These are phyloP conservation scores for Byasa hedistus DNA, from an alignment of 2,888 invertebrate species.

Conservation along the genomic window DNA sequence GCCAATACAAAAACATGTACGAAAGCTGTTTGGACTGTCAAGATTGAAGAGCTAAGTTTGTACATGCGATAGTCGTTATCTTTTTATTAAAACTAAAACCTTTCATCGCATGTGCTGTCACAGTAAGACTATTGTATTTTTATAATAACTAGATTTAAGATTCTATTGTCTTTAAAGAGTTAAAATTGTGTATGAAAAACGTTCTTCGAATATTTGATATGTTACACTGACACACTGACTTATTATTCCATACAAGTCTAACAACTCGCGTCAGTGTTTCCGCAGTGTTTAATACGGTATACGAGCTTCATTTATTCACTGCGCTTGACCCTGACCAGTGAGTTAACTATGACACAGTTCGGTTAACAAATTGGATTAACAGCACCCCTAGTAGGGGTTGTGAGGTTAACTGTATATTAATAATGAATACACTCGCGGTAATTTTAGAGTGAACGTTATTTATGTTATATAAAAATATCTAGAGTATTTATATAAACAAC, in stretches of 20 bases:
- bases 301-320: constrained; percentile 12
- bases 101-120: too few relatives aligned
- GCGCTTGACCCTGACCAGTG: constrained; percentile 9
- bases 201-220: neutral
- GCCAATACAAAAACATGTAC: neutral
- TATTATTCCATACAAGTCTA: neutral
- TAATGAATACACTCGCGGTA: neutral
- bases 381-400: constrained; percentile 3
- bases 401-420: neutral
- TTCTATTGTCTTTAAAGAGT: neutral
- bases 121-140: too few relatives aligned
- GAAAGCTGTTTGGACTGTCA: neutral
- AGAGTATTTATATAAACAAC: too few relatives aligned
- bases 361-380: constrained; percentile 9
- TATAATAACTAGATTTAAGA: too few relatives aligned
- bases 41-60: neutral
- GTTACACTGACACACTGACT: neutral
- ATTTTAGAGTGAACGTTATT: neutral
- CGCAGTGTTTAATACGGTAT: neutral
- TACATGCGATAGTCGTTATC: neutral
- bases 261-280: constrained; percentile 4
- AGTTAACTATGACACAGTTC: constrained; percentile 7
- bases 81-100: neutral
- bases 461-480: too few relatives aligned
- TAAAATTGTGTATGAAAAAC: neutral